Conservation (phyloP, 2,888 invertebrate species). For the Unio delphinus region DNA sequence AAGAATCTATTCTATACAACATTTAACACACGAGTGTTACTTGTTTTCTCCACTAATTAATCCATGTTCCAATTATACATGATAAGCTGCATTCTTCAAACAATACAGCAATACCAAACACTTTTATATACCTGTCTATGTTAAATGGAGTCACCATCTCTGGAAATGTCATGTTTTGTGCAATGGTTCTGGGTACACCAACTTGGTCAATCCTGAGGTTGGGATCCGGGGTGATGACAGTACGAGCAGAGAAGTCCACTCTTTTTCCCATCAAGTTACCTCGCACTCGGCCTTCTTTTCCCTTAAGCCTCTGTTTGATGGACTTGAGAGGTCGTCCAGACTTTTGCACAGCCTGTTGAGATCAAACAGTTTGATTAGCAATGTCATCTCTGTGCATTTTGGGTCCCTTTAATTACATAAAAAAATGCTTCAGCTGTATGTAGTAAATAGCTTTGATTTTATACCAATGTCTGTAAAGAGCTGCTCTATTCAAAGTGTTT, state of each 20-base stretch:
- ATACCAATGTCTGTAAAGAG: no score
- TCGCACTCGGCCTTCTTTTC: conserved; percentile 98
- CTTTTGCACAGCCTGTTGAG: conserved; percentile 90
- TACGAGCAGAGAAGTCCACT: conserved; percentile 99
- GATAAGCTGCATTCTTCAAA: neutral
- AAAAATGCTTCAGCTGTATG: no score
- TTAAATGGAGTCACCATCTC: conserved; percentile 99
- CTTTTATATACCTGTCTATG: conserved; percentile 85
- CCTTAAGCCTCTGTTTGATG: conserved; percentile 93
- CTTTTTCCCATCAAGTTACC: conserved; percentile 99
- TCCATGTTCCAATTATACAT: no score
- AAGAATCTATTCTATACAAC: no score
- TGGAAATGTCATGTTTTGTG: conserved; percentile 98
- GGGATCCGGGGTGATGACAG: conserved; percentile 81
- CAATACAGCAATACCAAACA: neutral
- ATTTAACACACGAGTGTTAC: no score
- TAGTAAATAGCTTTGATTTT: no score
- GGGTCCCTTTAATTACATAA: no score
- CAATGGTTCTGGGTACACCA: conserved; percentile 97
- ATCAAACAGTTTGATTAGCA: no score
- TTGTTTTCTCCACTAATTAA: no score
- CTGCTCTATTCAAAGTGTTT: no score
- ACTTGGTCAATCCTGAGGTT: conserved; percentile 92
- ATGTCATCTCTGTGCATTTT: no score
- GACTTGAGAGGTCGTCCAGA: conserved; percentile 99